Base-by-base conservation (phyloP, 2,797 vertebrate species). In the Prunella strophiata region DNA sequence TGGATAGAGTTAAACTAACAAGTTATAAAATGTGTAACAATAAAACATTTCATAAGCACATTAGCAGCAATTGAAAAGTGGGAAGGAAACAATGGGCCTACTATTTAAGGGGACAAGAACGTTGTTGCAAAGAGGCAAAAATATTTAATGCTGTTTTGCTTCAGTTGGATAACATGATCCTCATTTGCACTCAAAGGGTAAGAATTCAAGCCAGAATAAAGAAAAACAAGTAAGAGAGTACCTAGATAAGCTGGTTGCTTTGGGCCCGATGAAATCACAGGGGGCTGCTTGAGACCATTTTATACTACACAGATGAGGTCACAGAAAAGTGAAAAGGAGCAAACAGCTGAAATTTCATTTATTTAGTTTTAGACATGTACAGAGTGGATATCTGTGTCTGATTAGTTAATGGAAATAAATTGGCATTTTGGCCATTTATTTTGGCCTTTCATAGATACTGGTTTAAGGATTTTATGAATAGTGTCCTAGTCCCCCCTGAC, bases 41-140 rank as follows among this genome's bases (percentile, higher is more conserved):
- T 75, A 63, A 88, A 88, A 80, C 65, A 51, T 85, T 92, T 91
- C 47, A 72, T 63, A 86, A 83, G 34, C 30, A 48, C 23, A 29
- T 88, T 80, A 91, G 19, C 65, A 91, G 30, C 42, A 85, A 94
- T 36, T 52, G 26, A 71, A 94, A 88, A 90, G 78, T 63, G 21
- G 34, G 26, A 85, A 83, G 66, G 48, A 83, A 80, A 78, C 61
- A 74, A 75, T 30, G 17, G 10, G 3, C 13, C 13, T 21, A 50
- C 32, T 91, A 22, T 90, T 89, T 54, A 71, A 88, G 15, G 43
- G 58, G 19, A 26, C 26, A 62, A 85, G 34, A 88, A 58, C 12
- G 16, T 75, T 22, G 13, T 50, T 63, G 76, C 52, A 86, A 90
- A 85, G 15, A 72, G 3, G 22, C 13, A 88, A 90, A 88, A 78